These are phyloP conservation scores for Pristionchus fissidentatus DNA, from an alignment of 2,888 invertebrate genomes.

Conservation along the genomic window DNA sequence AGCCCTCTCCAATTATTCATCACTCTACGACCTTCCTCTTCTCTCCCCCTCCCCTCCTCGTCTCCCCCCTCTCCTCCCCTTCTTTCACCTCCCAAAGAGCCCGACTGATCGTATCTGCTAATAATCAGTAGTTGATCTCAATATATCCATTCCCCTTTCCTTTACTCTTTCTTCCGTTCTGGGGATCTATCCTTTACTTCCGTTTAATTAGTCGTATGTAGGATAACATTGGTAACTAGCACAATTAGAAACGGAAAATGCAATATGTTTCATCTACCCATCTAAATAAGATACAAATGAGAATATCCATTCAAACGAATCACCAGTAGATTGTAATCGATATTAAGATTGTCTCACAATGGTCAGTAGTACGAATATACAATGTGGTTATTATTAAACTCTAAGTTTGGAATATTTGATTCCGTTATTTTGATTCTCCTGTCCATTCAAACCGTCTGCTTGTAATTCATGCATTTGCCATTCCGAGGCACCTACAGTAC, in stretches of 20 bases:
- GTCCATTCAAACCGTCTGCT: constrained; percentile 57
- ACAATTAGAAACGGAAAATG: neutral
- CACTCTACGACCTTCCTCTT: neutral
- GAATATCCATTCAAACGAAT: neutral
- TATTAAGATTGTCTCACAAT: neutral
- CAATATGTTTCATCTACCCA: neutral
- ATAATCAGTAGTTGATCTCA: too few relatives aligned
- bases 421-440: constrained; percentile 53
- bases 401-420: constrained; percentile 63
- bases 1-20: neutral
- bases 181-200: neutral
- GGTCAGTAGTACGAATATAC: neutral
- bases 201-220: neutral
- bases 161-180: neutral
- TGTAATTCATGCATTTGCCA: constrained; percentile 61
- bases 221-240: neutral
- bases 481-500: constrained; percentile 51
- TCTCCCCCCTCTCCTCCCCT: neutral
- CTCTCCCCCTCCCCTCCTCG: neutral
- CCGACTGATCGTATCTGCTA: too few relatives aligned
- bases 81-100: too few relatives aligned
- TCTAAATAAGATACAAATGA: neutral
- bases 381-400: constrained; percentile 49
- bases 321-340: neutral
- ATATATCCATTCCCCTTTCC: constrained; percentile 10